A percentile compares a stretch with the other conserved stretches of the same genome.
Conservation (phyloP, 2,113 vertebrate species). For the Megalops atlanticus region DNA sequence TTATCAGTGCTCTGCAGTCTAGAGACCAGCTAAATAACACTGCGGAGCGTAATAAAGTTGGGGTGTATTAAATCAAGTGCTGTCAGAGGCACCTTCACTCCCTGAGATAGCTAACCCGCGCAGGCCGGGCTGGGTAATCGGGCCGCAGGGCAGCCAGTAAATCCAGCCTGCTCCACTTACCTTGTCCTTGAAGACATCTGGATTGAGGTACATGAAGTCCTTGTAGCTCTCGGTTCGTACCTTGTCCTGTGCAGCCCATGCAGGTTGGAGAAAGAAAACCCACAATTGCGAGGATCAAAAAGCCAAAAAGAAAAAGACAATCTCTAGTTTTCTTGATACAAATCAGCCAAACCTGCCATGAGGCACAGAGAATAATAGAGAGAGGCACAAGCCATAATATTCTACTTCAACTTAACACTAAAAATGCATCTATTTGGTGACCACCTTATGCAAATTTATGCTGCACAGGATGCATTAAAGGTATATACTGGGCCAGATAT, state of each 20-base stretch:
- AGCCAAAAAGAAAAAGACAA: background rate
- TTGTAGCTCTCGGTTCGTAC: conserved; percentile 92
- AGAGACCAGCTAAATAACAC: conserved; percentile 54
- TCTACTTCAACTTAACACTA: too few relatives aligned
- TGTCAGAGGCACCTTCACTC: conserved; percentile 13
- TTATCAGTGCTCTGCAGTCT: conserved; percentile 79
- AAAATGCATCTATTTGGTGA: too few relatives aligned
- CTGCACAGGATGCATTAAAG: too few relatives aligned
- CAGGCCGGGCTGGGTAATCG: background rate
- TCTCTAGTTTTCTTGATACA: background rate
- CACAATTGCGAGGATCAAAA: conserved; percentile 17
- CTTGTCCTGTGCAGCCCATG: conserved; percentile 75
- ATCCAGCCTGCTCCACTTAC: conserved; percentile 64
- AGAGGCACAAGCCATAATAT: too few relatives aligned
- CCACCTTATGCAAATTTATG: too few relatives aligned
- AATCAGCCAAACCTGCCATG: background rate
- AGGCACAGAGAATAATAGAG: background rate
- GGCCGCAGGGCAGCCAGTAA: background rate
- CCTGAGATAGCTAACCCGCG: conserved; percentile 25
- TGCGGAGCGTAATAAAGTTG: conserved; percentile 64
- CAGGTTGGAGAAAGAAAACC: conserved; percentile 30
- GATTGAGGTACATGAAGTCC: conserved; percentile 89
- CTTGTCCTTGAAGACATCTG: conserved; percentile 92
- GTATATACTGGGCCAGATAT: too few relatives aligned
- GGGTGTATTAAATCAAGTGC: conserved; percentile 66